Percentiles rank a stretch among this genome's conserved stretches.
These are phyloP conservation scores for Bettongia penicillata DNA, from an alignment of 2,113 vertebrate genomes.

Conservation along the genomic window DNA sequence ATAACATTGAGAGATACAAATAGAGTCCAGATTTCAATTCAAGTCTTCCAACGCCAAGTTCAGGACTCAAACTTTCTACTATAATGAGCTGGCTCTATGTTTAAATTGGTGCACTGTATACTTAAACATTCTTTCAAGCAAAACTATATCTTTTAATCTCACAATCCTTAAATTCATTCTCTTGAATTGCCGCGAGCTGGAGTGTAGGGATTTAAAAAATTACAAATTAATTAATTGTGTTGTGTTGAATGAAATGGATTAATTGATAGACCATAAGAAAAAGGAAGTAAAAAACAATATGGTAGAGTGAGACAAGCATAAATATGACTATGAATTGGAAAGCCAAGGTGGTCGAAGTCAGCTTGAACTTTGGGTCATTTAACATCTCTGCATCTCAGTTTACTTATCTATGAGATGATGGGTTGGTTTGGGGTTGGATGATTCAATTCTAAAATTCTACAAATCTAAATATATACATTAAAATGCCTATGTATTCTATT, in stretches of 20 bases:
- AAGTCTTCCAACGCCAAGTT: not conserved
- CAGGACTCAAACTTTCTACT: not conserved
- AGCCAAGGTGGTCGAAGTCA: not conserved
- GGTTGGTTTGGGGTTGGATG: not conserved
- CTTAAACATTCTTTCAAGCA: not conserved
- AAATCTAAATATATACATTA: not conserved
- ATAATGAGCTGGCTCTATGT: not conserved
- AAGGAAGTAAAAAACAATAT: not conserved
- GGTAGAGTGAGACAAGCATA: not conserved
- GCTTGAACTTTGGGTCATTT: not conserved
- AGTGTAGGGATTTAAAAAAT: not conserved
- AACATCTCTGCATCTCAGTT: not conserved
- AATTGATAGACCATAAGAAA: not conserved
- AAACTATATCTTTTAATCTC: not conserved
- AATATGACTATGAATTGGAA: not conserved
- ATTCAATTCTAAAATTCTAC: not conserved
- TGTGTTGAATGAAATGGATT: not conserved
- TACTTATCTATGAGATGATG: not conserved
- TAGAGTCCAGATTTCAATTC: not conserved
- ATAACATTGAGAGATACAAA: not conserved
- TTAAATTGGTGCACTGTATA: not conserved
- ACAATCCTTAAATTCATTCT: not conserved
- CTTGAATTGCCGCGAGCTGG: not conserved
- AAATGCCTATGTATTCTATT: not conserved
- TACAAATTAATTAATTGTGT: not conserved